phyloP scores from a whole-genome alignment of 2,113 vertebrate species.

The Eira barbara region DNA sequence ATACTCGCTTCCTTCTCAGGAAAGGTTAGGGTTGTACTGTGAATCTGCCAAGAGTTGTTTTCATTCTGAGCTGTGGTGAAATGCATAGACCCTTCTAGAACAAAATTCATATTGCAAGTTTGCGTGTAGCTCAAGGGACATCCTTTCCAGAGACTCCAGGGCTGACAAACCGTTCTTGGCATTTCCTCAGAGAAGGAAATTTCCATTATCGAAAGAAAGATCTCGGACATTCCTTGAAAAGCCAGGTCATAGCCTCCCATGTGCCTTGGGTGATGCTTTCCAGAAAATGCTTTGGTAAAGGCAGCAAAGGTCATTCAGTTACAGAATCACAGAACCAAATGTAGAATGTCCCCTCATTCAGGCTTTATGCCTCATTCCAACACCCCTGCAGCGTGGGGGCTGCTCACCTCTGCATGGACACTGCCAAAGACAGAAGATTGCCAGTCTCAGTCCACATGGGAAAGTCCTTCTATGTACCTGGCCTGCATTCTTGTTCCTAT shows the following conservation, averaged over 20 bases:
- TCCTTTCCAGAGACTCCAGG: neutral
- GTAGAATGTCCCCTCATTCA: neutral
- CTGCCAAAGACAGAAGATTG: neutral
- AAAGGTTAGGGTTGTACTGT: neutral
- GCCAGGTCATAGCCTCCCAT: neutral
- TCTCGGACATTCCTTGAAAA: neutral
- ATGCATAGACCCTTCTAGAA: neutral
- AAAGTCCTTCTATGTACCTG: neutral
- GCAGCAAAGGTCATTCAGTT: neutral
- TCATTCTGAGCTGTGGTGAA: slow-evolving; percentile 17
- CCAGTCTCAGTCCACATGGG: neutral
- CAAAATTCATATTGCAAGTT: neutral
- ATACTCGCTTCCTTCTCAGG: neutral
- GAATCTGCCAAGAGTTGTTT: neutral
- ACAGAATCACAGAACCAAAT: neutral
- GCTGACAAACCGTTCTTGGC: neutral
- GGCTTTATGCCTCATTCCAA: neutral
- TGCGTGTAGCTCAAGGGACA: neutral
- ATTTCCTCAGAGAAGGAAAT: neutral
- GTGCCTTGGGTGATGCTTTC: neutral
- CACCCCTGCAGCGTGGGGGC: rapidly evolving
- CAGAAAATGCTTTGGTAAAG: neutral
- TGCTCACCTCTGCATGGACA: too few species aligned
- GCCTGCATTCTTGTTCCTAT: neutral
- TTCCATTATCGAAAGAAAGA: neutral